These are phyloP conservation scores for Cinclus mexicanus DNA, from an alignment of 2,113 vertebrate genomes.

Conservation along the genomic window DNA sequence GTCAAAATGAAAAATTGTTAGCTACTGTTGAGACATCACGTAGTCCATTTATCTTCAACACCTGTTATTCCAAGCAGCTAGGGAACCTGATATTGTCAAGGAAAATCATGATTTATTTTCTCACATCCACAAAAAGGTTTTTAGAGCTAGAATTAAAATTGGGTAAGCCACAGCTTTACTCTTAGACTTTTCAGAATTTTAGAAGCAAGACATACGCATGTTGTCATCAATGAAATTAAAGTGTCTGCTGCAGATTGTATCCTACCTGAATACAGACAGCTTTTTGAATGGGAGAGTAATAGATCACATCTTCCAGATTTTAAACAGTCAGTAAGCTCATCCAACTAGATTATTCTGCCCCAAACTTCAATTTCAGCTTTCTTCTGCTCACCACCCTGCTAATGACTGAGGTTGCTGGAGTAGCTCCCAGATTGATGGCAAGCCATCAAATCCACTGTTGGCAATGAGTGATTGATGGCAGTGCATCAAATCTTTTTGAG, in stretches of 20 bases:
- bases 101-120: neutral
- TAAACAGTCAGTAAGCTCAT: neutral
- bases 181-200: neutral
- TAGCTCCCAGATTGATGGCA: neutral
- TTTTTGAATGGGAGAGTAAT: neutral
- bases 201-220: neutral
- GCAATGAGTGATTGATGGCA: neutral
- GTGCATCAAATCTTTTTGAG: neutral
- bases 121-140: neutral
- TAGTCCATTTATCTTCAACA: neutral
- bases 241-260: neutral
- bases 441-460: neutral
- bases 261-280: fast-evolving
- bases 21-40: neutral
- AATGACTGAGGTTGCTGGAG: neutral
- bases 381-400: neutral
- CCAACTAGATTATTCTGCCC: neutral
- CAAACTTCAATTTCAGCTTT: neutral
- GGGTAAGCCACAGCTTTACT: neutral
- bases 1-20: neutral
- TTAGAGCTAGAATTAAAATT: neutral
- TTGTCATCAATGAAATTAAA: neutral
- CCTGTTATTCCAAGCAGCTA: neutral
- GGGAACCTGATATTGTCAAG: neutral
- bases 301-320: neutral